These are phyloP conservation scores for Macrosiphum euphorbiae DNA, from an alignment of 2,888 invertebrate genomes.

Conservation along the genomic window DNA sequence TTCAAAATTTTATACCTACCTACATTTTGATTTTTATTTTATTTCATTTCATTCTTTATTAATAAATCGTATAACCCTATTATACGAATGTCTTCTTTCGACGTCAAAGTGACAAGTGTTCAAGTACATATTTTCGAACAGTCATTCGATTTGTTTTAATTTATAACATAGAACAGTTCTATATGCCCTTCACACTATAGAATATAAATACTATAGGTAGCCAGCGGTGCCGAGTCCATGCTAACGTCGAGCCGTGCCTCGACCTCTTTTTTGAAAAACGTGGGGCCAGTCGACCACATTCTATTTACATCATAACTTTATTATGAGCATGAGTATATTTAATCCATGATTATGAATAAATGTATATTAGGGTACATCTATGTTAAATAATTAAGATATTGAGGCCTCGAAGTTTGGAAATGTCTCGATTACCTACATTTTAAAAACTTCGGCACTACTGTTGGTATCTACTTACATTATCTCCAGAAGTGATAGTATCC, in stretches of 20 bases:
- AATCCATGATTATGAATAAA: too few relatives aligned
- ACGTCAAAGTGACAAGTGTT: background rate
- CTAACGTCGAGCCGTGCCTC: too few relatives aligned
- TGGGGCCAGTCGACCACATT: too few relatives aligned
- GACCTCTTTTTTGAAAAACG: too few relatives aligned
- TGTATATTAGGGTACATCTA: too few relatives aligned
- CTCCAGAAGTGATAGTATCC: background rate
- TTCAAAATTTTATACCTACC: background rate
- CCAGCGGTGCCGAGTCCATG: too few relatives aligned
- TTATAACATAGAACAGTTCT: background rate
- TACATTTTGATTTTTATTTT: background rate
- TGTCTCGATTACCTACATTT: too few relatives aligned
- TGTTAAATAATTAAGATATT: too few relatives aligned
- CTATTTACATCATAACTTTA: too few relatives aligned
- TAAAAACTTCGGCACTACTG: too few relatives aligned
- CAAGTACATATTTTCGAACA: background rate
- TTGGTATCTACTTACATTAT: background rate
- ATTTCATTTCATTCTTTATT: background rate
- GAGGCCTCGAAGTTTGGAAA: too few relatives aligned
- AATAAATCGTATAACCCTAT: background rate
- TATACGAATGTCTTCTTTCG: background rate
- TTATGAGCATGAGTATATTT: too few relatives aligned
- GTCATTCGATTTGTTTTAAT: background rate
- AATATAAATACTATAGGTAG: background rate
- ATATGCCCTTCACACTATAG: background rate